Evolutionary conservation across 2,113 vertebrate species (phyloP).

Genomic region (Anolis sagrei): DNA sequence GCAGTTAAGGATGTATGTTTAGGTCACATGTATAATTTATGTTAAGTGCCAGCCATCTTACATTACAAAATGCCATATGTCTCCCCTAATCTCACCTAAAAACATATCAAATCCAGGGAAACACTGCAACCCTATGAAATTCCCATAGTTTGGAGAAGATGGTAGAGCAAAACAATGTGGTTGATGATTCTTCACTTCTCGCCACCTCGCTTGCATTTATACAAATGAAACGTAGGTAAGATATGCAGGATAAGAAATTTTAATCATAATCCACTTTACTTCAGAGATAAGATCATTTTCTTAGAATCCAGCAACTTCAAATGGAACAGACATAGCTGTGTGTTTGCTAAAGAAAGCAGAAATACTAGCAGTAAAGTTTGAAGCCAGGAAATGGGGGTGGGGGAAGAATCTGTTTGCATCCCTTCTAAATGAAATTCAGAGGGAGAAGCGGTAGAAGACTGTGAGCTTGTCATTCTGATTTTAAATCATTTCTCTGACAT

Average conservation of each 20-base stretch:
- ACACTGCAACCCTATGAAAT: not conserved
- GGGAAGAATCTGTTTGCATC: not conserved
- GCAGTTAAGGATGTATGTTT: too few species aligned
- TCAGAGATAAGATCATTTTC: not conserved
- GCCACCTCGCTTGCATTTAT: not conserved
- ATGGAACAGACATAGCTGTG: not conserved
- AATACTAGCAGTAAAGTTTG: not conserved
- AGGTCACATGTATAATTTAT: too few species aligned
- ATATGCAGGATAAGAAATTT: not conserved
- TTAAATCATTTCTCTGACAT: slow-evolving; percentile 14
- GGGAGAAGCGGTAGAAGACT: not conserved
- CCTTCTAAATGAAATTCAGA: slow-evolving; percentile 20
- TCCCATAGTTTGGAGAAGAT: not conserved
- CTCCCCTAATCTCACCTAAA: not conserved
- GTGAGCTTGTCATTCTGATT: slow-evolving; percentile 4
- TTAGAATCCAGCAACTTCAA: not conserved
- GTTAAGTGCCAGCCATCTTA: not conserved
- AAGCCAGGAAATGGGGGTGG: not conserved
- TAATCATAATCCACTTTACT: not conserved
- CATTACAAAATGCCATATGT: not conserved
- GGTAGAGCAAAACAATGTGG: not conserved
- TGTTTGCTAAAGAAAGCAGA: not conserved
- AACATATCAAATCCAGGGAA: not conserved
- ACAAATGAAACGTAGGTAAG: not conserved
- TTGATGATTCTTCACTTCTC: not conserved